Evolutionary conservation across 2,113 vertebrate species (phyloP).

Genomic region (Daphoenositta chrysoptera): DNA sequence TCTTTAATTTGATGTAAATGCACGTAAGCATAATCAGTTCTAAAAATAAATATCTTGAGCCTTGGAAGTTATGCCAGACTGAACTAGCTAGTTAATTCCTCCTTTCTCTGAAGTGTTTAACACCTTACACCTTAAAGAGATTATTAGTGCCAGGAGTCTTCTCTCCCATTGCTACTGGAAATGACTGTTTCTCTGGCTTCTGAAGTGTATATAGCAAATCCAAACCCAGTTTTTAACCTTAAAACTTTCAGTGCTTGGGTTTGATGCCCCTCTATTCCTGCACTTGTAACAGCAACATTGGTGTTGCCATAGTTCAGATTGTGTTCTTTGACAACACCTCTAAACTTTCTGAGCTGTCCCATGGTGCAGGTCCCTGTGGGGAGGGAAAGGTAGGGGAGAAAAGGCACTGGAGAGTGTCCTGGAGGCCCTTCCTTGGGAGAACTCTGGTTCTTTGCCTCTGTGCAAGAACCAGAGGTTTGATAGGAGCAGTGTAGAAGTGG

Average conservation of each 20-base stretch:
- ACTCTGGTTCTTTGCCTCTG: accelerated
- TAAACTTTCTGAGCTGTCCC: neutral
- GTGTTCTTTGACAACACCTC: neutral
- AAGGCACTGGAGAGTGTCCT: neutral
- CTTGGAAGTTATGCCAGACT: neutral
- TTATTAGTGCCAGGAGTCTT: neutral
- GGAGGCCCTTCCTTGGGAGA: neutral
- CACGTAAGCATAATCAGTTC: neutral
- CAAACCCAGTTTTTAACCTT: neutral
- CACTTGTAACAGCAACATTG: accelerated
- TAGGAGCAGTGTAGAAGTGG: accelerated
- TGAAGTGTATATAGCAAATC: neutral
- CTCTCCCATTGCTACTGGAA: neutral
- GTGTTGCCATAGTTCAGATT: neutral
- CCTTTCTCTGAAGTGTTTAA: neutral
- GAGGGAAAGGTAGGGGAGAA: neutral
- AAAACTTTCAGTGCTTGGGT: neutral
- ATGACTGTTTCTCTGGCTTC: neutral
- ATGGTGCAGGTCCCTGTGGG: neutral
- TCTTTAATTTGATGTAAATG: neutral
- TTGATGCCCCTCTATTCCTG: neutral
- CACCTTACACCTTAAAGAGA: neutral
- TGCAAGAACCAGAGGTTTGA: neutral
- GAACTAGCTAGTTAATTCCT: neutral
- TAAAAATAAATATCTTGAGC: neutral